These are phyloP conservation scores for Anolis apletophallus DNA, from an alignment of 2,797 vertebrate species.

Conservation along the genomic window DNA sequence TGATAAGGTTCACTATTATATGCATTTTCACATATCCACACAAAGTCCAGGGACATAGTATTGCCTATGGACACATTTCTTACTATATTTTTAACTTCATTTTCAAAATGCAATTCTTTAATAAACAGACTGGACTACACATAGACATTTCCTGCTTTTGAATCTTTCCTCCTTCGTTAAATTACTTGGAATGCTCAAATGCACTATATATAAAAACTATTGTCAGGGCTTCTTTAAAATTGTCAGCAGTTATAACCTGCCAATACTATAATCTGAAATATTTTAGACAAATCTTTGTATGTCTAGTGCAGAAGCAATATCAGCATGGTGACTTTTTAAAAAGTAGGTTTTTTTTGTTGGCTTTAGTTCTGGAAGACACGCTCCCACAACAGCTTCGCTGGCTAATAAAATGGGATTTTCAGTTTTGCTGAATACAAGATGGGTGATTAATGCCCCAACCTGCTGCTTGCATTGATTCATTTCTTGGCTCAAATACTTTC, in stretches of 20 bases:
- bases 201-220: neutral
- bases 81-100: neutral
- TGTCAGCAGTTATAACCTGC: neutral
- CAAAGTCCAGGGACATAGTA: no score
- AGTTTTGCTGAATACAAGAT: neutral
- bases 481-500: neutral
- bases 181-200: neutral
- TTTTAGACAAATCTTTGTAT: neutral
- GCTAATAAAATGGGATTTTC: conserved; percentile 14
- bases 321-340: neutral
- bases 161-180: neutral
- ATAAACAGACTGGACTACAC: neutral
- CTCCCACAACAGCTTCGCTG: neutral
- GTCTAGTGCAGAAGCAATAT: neutral
- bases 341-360: neutral
- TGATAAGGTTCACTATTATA: no score
- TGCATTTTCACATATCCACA: no score
- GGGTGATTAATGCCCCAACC: neutral
- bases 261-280: neutral
- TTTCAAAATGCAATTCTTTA: neutral
- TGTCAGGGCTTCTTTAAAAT: no score
- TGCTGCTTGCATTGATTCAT: neutral
- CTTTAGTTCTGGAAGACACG: neutral
- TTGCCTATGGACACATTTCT: neutral
- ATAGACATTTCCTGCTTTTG: neutral